Evolutionary conservation across 2,797 vertebrate species (phyloP), one percentile per base, ranked within the genome.

Genomic region (Gambusia yucatana): DNA sequence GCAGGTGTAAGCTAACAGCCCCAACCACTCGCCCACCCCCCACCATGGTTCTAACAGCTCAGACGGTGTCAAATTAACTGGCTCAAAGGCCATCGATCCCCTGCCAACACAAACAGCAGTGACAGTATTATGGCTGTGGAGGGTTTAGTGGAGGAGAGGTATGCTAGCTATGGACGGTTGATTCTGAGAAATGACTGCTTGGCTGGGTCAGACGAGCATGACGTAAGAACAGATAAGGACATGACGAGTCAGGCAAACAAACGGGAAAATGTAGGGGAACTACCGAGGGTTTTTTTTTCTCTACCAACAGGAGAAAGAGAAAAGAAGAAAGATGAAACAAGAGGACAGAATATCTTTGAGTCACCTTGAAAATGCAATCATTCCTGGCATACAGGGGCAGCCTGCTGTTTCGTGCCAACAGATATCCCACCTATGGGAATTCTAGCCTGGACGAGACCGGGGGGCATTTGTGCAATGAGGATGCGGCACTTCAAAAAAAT

Each of bases 81-180:
- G 36, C 86, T 77, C 78, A 77, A 79, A 74, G 70, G 80, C 73
- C 82, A 86, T 87, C 52, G 41, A 87, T 88, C 71, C 43, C 20
- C 46, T 73, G 44, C 73, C 79, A 82, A 57, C 79, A 87, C 82
- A 88, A 88, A 89, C 83, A 87, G 78, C 75, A 52, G 76, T 86
- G 88, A 88, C 91, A 90, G 84, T 76, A 36, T 88, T 90, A 81
- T 77, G 72, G 79, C 77, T 77, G 83, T 75, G 78, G 72, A 72
- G 43, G 69, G 55, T 9, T 33, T 13, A 59, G 39, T n/a, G 46
- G 72, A 28, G 65, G 73, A 61, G 20, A 71, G 63, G 16, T n/a
- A 33, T 44, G 39, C 48, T 50, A 33, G 36, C 70, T 76, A 46
- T 70, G 73, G 61, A 75, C 72, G 73, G 85, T 67, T 79, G 72